phyloP scores from a whole-genome alignment of 2,113 vertebrate species.

The Odobenus rosmarus region DNA sequence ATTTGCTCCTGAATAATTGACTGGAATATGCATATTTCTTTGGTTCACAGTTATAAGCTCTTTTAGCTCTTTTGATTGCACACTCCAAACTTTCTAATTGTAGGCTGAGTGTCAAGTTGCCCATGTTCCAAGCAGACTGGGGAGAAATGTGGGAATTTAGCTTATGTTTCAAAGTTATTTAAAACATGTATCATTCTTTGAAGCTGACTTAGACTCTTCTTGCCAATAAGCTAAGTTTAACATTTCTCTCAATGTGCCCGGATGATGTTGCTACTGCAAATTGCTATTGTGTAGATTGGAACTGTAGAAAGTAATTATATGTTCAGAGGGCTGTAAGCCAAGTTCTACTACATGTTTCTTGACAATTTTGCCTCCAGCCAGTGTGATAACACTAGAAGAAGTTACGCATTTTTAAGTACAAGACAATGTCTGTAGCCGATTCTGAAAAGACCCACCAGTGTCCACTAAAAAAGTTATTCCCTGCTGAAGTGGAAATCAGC shows the following conservation, averaged over 20 bases:
- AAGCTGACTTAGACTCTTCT: not conserved
- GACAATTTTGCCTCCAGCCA: conserved; percentile 44
- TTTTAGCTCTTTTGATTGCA: conserved; percentile 31
- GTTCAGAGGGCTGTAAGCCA: conserved; percentile 34
- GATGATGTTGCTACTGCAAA: conserved; percentile 29
- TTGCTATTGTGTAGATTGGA: conserved; percentile 6
- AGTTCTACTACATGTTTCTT: not conserved
- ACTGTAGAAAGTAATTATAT: conserved; percentile 10
- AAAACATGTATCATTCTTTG: not conserved
- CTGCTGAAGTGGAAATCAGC: not conserved
- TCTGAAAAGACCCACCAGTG: not conserved
- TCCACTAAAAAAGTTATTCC: not conserved
- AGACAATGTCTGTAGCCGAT: not conserved
- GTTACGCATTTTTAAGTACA: not conserved
- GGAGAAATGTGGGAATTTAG: conserved; percentile 21
- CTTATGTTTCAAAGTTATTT: conserved; percentile 63
- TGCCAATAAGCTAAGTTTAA: conserved; percentile 35
- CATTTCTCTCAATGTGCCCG: not conserved
- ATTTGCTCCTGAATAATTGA: conserved; percentile 7
- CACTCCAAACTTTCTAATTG: conserved; percentile 9
- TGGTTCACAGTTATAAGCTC: conserved; percentile 29
- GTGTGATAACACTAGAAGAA: not conserved
- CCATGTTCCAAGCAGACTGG: conserved; percentile 22
- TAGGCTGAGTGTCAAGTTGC: conserved; percentile 39
- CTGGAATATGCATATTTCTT: not conserved